Conservation (phyloP, 2,113 vertebrate species). For the Gorsachius goisagi region DNA sequence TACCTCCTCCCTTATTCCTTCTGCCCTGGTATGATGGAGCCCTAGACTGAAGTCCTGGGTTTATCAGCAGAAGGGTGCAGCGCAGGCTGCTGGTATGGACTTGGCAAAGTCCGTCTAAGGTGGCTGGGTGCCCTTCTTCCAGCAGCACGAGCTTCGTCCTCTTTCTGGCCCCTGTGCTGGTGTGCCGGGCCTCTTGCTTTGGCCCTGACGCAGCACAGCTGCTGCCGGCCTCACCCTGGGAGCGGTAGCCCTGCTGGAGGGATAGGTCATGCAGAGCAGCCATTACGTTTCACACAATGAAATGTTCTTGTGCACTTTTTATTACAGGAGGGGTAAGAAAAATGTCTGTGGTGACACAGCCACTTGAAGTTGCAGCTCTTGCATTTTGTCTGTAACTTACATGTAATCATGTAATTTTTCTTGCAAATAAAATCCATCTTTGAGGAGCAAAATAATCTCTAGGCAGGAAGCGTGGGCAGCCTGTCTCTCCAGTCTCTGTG, state of each 20-base stretch:
- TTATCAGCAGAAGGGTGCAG: slow-evolving; percentile 16
- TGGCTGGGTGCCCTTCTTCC: neutral
- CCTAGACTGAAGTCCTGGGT: slow-evolving; percentile 19
- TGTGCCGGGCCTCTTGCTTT: neutral
- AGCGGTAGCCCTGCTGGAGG: neutral
- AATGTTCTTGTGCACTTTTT: neutral
- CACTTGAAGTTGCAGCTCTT: neutral
- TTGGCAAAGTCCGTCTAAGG: neutral
- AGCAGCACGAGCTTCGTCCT: neutral
- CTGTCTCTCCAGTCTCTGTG: fast-evolving
- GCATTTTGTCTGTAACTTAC: neutral
- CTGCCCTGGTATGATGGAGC: neutral
- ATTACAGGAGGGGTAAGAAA: neutral
- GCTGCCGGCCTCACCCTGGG: neutral
- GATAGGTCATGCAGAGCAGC: neutral
- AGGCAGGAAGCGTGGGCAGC: neutral
- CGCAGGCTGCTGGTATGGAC: neutral
- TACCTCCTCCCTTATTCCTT: neutral
- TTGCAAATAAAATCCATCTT: neutral
- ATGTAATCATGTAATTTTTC: neutral
- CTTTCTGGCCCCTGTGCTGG: neutral
- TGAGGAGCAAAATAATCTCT: neutral
- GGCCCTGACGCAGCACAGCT: fast-evolving
- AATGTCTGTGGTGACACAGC: neutral
- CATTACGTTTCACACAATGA: neutral